phyloP scores from a whole-genome alignment of 2,113 vertebrate genomes.

The Potamarius usumacintae region DNA sequence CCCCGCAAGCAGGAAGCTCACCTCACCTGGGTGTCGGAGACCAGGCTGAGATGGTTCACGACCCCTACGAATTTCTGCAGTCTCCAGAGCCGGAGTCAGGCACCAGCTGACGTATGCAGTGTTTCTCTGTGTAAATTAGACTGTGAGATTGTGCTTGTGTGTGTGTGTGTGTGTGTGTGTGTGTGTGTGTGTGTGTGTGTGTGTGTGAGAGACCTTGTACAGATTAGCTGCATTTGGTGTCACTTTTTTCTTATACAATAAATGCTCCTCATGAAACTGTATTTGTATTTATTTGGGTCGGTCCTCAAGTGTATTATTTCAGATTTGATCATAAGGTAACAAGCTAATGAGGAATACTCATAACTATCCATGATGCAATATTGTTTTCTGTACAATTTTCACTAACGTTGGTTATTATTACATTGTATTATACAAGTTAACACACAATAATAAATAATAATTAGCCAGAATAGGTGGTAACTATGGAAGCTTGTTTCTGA shows the following conservation, averaged over 20 bases:
- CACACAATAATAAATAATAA: neutral
- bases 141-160: slow-evolving; percentile 48
- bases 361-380: neutral
- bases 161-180: too few relatives aligned
- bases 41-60: slow-evolving; percentile 87
- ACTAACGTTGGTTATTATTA: neutral
- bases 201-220: slow-evolving; percentile 59
- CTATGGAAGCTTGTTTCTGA: too few relatives aligned
- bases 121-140: slow-evolving; percentile 33
- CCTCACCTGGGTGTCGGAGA: slow-evolving; percentile 88
- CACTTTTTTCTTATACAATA: slow-evolving; percentile 55
- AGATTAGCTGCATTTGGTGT: slow-evolving; percentile 57
- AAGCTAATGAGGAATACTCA: neutral
- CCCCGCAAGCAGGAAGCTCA: slow-evolving; percentile 80
- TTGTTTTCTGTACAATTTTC: neutral
- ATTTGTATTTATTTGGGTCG: slow-evolving; percentile 2
- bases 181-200: too few relatives aligned
- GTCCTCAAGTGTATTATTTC: neutral
- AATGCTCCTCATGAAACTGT: slow-evolving; percentile 53
- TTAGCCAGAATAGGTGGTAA: neutral
- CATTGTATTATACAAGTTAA: neutral
- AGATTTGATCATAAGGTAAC: neutral
- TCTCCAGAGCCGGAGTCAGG: slow-evolving; percentile 83
- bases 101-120: slow-evolving; percentile 68
- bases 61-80: slow-evolving; percentile 95